Conservation (phyloP, 2,888 invertebrate genomes). For the Synanthedon andrenaeformis region DNA sequence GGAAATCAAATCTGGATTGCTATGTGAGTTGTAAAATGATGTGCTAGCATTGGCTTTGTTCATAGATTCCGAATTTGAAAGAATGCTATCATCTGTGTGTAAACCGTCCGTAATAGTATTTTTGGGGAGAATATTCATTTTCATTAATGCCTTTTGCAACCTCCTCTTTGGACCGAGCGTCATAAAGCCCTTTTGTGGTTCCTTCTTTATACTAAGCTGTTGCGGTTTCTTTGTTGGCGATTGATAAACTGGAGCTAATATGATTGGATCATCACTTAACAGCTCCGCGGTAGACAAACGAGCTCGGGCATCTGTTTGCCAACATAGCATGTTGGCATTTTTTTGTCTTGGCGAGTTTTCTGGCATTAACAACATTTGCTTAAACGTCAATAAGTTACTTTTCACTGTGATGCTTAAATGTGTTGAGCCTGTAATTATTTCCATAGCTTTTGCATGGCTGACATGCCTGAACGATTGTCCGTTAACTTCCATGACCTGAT, state of each 20-base stretch:
- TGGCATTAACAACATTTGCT: constrained; percentile 76
- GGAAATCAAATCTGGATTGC: constrained; percentile 88
- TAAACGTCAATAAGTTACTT: constrained; percentile 92
- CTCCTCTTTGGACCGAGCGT: constrained; percentile 88
- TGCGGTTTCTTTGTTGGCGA: constrained; percentile 70
- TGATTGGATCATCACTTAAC: constrained; percentile 59
- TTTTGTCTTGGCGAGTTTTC: constrained; percentile 85
- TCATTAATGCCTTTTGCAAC: constrained; percentile 86
- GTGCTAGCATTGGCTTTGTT: constrained; percentile 58
- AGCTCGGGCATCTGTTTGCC: constrained; percentile 78
- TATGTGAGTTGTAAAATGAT: constrained; percentile 84
- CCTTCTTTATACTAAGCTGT: constrained; percentile 69
- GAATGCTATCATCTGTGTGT: constrained; percentile 75
- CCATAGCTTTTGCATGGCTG: constrained; percentile 90
- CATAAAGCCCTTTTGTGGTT: constrained; percentile 86
- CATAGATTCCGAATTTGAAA: constrained; percentile 70
- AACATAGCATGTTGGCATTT: constrained; percentile 75
- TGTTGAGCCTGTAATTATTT: constrained; percentile 92
- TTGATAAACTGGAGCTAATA: constrained; percentile 60
- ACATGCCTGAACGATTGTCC: constrained; percentile 97
- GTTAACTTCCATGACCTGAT: constrained; percentile 98
- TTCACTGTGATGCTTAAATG: constrained; percentile 97
- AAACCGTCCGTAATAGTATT: constrained; percentile 79
- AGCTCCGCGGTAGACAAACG: constrained; percentile 85
- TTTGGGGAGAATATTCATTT: constrained; percentile 90